phyloP scores from a whole-genome alignment of 30 jellyfish, hydroid and myxozoan genomes.

The Aurelia coerulea region DNA sequence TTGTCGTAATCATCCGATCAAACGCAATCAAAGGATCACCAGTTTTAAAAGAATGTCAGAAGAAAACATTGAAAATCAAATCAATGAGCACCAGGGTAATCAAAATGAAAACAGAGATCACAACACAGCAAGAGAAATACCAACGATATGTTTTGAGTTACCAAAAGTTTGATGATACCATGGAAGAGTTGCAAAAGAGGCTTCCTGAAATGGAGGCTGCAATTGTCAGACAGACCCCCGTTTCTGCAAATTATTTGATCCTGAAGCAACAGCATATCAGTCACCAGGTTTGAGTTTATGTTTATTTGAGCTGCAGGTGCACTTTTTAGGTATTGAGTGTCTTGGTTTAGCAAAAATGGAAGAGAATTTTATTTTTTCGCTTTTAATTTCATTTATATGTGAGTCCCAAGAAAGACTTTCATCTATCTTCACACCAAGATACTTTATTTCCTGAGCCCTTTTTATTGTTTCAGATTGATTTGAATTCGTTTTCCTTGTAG shows the following conservation, averaged over 20 bases:
- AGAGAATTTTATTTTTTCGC: too few relatives aligned
- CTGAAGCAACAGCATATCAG: constrained; percentile 74
- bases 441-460: too few relatives aligned
- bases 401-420: too few relatives aligned
- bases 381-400: too few relatives aligned
- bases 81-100: constrained; percentile 27
- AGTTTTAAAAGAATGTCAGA: constrained; percentile 48
- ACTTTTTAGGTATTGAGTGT: too few relatives aligned
- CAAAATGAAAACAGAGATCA: constrained; percentile 21
- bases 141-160: constrained; percentile 29
- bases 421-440: too few relatives aligned
- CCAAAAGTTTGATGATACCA: constrained; percentile 67
- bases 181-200: constrained; percentile 73
- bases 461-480: too few relatives aligned
- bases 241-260: constrained; percentile 85
- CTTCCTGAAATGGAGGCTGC: constrained; percentile 86
- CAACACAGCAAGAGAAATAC: constrained; percentile 45
- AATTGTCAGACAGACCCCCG: constrained; percentile 83
- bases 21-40: constrained; percentile 38
- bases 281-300: constrained; percentile 37
- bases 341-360: too few relatives aligned
- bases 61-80: constrained; percentile 40
- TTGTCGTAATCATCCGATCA: constrained; percentile 41
- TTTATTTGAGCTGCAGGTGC: background rate
- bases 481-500: constrained; percentile 3